Percentiles rank a stretch among this genome's conserved stretches.
Evolutionary conservation across 2,888 invertebrate genomes (phyloP).

Genomic region (Alsophila aescularia): DNA sequence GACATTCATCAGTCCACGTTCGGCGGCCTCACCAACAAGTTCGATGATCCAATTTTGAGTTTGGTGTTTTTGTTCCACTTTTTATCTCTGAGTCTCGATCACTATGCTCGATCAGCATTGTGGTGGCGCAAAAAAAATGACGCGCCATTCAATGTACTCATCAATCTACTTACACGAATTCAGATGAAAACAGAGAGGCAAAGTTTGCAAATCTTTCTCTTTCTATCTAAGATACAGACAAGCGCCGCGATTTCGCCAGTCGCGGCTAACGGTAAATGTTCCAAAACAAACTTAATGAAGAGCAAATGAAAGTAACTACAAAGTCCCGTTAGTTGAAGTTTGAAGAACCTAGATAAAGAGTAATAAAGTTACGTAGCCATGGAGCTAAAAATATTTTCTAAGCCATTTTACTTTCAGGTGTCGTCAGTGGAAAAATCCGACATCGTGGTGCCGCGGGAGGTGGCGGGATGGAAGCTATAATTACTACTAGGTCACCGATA

Average conservation of each 20-base stretch:
- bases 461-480: slow-evolving; percentile 50
- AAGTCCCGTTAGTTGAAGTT: slow-evolving; percentile 50
- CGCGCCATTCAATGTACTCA: slow-evolving; percentile 66
- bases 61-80: slow-evolving; percentile 66
- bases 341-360: slow-evolving; percentile 10
- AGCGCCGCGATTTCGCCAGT: slow-evolving; percentile 40
- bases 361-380: slow-evolving; percentile 10
- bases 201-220: slow-evolving; percentile 60
- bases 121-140: slow-evolving; percentile 60
- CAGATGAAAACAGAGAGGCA: slow-evolving; percentile 53
- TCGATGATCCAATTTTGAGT: slow-evolving; percentile 76
- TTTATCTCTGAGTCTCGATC: slow-evolving; percentile 53
- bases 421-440: slow-evolving; percentile 41
- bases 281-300: slow-evolving; percentile 67
- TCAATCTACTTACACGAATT: too few relatives aligned
- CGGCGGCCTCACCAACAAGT: slow-evolving; percentile 70
- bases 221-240: slow-evolving; percentile 50
- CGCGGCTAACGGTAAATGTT: slow-evolving; percentile 65
- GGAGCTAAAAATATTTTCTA: slow-evolving; percentile 6
- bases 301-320: slow-evolving; percentile 65
- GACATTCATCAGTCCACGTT: slow-evolving; percentile 54
- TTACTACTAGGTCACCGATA: slow-evolving; percentile 56
- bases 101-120: too few relatives aligned
- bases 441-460: slow-evolving; percentile 35
- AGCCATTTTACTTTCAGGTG: slow-evolving; percentile 5